A percentile compares a stretch with the other conserved stretches of the same genome.
phyloP scores from a whole-genome alignment of 2,888 invertebrate species.

The Pimpla rufipes region DNA sequence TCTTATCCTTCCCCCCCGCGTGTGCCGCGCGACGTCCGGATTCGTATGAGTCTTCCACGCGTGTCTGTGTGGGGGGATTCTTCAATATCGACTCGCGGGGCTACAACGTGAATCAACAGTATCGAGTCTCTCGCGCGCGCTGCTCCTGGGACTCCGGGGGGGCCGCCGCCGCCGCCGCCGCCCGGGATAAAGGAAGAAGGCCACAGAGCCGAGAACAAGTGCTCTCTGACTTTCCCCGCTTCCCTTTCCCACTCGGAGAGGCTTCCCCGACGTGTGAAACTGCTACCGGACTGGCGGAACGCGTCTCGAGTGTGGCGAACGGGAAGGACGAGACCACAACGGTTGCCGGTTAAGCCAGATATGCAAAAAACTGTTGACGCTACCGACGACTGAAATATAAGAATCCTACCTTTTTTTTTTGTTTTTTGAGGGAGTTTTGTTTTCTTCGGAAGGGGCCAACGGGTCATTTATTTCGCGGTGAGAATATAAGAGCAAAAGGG shows the following conservation, averaged over 20 bases:
- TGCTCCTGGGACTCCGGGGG: constrained; percentile 30
- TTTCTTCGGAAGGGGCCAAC: not conserved
- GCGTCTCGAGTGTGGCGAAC: constrained; percentile 8
- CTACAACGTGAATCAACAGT: constrained; percentile 61
- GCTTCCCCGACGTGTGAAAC: constrained; percentile 32
- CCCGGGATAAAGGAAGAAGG: constrained; percentile 43
- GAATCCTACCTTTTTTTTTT: not conserved
- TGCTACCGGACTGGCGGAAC: not conserved
- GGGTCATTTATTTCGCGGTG: not conserved
- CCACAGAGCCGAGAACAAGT: constrained; percentile 23
- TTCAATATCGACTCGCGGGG: constrained; percentile 52
- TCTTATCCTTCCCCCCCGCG: not conserved
- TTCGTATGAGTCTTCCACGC: not conserved
- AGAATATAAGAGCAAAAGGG: not conserved
- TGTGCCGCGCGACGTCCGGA: no score
- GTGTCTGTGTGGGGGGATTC: constrained; percentile 42
- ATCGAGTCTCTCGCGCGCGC: constrained; percentile 63
- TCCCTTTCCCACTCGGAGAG: constrained; percentile 28
- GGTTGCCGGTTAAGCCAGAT: constrained; percentile 19
- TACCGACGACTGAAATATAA: constrained; percentile 30
- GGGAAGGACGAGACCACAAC: not conserved
- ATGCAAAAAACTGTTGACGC: constrained; percentile 19
- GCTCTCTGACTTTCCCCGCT: constrained; percentile 25
- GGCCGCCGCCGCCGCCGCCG: no score
- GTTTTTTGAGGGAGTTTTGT: not conserved